Conservation (phyloP, 2,888 invertebrate species). For the Dione juno region DNA sequence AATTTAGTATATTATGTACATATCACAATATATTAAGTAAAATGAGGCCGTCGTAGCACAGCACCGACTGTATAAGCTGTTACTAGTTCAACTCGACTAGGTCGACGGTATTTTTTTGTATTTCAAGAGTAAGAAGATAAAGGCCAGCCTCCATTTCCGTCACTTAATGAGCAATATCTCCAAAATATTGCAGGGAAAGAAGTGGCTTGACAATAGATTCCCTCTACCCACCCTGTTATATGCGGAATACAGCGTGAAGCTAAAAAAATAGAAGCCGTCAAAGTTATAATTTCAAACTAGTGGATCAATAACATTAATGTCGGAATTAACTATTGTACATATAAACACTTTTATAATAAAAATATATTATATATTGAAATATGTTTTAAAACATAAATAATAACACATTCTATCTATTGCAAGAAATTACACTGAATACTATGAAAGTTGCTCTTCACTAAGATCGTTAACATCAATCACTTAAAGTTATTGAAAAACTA, state of each 20-base stretch:
- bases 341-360: background rate
- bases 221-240: no score
- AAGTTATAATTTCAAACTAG: background rate
- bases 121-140: no score
- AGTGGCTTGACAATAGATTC: no score
- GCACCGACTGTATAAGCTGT: no score
- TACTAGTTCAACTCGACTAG: no score
- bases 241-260: no score
- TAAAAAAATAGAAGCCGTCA: background rate
- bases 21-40: background rate
- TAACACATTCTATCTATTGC: background rate
- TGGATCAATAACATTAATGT: background rate
- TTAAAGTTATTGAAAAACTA: constrained; percentile 19
- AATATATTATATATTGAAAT: background rate
- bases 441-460: constrained; percentile 2
- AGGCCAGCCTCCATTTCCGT: no score
- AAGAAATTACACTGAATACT: background rate
- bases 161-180: no score
- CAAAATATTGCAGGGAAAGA: no score
- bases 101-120: no score
- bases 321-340: background rate
- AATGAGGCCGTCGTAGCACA: no score
- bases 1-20: background rate
- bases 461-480: constrained; percentile 17
- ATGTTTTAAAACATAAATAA: background rate